These are phyloP conservation scores for Orchesella cincta DNA, from an alignment of 1,140 invertebrate species.

Conservation along the genomic window DNA sequence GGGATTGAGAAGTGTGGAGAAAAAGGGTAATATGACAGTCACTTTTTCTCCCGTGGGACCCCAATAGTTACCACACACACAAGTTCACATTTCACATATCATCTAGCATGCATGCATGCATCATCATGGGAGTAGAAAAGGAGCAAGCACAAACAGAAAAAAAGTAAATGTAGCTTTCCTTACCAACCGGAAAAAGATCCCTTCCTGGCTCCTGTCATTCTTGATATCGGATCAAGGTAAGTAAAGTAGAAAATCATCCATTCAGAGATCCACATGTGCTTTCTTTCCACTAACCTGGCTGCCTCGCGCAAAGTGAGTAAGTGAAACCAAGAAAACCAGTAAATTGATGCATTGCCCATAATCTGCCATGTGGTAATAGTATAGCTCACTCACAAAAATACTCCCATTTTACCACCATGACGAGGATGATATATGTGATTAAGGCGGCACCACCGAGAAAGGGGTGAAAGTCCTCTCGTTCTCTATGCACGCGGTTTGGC, in stretches of 20 bases:
- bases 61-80: not conserved
- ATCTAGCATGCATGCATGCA: not conserved
- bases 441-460: too few relatives aligned
- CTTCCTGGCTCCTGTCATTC: not conserved
- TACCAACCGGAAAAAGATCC: not conserved
- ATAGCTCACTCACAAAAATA: too few relatives aligned
- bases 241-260: not conserved
- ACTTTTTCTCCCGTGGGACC: constrained; percentile 1
- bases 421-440: too few relatives aligned
- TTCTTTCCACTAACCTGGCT: too few relatives aligned
- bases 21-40: constrained; percentile 12
- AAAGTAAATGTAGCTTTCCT: not conserved
- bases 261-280: too few relatives aligned
- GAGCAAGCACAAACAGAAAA: not conserved
- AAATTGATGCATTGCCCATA: too few relatives aligned
- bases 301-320: too few relatives aligned
- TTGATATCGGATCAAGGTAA: not conserved
- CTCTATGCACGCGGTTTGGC: too few relatives aligned
- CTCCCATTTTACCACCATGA: too few relatives aligned
- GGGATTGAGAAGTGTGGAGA: not conserved
- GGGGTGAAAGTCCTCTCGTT: not conserved
- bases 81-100: not conserved
- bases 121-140: not conserved
- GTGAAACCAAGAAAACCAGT: too few relatives aligned
- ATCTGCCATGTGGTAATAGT: too few relatives aligned